Percentiles rank a stretch among this genome's conserved stretches.
phyloP scores from a whole-genome alignment of 2,113 vertebrate species.

The Hypomesus transpacificus region DNA sequence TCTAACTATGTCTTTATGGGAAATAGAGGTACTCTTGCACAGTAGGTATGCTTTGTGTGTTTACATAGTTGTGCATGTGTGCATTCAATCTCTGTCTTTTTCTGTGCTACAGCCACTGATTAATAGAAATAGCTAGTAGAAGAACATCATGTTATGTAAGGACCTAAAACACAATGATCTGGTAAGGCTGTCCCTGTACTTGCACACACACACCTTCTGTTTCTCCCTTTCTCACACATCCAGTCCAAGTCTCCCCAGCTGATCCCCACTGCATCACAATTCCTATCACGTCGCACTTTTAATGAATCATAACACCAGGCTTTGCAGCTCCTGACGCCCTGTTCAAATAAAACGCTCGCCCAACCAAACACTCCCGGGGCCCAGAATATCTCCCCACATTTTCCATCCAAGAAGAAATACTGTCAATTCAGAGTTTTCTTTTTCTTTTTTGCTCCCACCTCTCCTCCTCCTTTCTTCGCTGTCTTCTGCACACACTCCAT shows the following conservation, averaged over 20 bases:
- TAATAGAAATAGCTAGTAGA: neutral
- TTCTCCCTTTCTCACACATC: slow-evolving; percentile 12
- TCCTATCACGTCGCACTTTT: slow-evolving; percentile 59
- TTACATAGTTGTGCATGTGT: neutral
- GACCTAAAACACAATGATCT: slow-evolving; percentile 21
- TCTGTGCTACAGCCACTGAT: neutral
- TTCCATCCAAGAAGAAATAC: slow-evolving; percentile 47
- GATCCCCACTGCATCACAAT: slow-evolving; percentile 40
- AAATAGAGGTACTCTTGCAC: neutral
- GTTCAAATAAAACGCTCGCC: slow-evolving; percentile 58
- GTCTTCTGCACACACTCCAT: slow-evolving; percentile 42
- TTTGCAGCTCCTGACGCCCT: slow-evolving; percentile 42
- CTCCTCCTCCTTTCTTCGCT: slow-evolving; percentile 26
- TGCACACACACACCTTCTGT: slow-evolving; percentile 7
- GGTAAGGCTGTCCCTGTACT: slow-evolving; percentile 32
- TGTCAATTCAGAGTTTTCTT: slow-evolving; percentile 45
- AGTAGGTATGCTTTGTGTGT: neutral
- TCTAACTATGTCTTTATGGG: no score
- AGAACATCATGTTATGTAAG: slow-evolving; percentile 9
- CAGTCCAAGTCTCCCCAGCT: slow-evolving; percentile 25
- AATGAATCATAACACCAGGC: slow-evolving; percentile 61
- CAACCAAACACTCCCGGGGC: slow-evolving; percentile 48
- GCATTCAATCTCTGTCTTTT: neutral
- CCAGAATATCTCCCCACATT: slow-evolving; percentile 50
- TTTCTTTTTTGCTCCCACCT: slow-evolving; percentile 21